Conservation (phyloP, 2,888 invertebrate genomes). For the Epinotia nisella region DNA sequence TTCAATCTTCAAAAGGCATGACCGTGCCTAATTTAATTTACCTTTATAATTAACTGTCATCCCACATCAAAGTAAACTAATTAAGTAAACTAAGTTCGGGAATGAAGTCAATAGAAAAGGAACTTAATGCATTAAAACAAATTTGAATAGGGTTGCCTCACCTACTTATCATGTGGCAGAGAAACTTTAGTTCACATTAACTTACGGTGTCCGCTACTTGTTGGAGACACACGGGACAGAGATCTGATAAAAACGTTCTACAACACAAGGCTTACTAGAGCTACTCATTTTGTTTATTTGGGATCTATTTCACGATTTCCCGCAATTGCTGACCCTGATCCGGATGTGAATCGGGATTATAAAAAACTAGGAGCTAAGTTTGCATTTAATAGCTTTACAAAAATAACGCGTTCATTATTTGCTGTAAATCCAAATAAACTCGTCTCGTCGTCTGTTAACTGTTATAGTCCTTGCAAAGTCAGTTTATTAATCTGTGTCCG, state of each 20-base stretch:
- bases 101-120: constrained; percentile 23
- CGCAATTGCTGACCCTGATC: background rate
- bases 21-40: background rate
- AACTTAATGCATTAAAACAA: constrained; percentile 35
- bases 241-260: background rate
- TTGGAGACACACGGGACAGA: constrained; percentile 6
- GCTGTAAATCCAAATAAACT: too few relatives aligned
- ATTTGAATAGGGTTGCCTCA: constrained; percentile 39
- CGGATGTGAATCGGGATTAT: background rate
- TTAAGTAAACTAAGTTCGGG: constrained; percentile 17
- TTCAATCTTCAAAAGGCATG: background rate
- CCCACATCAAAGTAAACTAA: constrained; percentile 10
- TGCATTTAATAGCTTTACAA: background rate
- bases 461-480: too few relatives aligned
- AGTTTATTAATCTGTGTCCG: too few relatives aligned
- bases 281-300: background rate
- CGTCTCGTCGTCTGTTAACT: too few relatives aligned
- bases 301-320: background rate
- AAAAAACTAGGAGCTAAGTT: background rate
- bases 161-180: constrained; percentile 38
- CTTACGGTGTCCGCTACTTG: constrained; percentile 36
- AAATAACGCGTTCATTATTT: too few relatives aligned
- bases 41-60: background rate
- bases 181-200: constrained; percentile 42
- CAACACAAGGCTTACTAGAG: background rate